These are phyloP conservation scores for Zaprionus africanus DNA, from an alignment of 1,140 invertebrate species.

Conservation along the genomic window DNA sequence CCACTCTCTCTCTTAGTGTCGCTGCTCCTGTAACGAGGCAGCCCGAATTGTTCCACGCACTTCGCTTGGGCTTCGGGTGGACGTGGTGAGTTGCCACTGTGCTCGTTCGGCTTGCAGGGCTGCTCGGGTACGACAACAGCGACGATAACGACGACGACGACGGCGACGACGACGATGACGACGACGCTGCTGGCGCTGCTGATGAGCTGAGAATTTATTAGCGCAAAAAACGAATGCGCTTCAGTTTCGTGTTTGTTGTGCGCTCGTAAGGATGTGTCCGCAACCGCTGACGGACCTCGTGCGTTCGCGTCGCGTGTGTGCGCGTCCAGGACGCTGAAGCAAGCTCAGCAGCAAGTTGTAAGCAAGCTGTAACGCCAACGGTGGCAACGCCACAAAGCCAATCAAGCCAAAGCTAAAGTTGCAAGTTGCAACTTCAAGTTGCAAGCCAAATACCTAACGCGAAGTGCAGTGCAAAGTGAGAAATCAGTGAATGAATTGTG, in stretches of 20 bases:
- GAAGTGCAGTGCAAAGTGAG: constrained; percentile 13
- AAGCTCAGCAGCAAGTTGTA: constrained; percentile 43
- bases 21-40: constrained; percentile 39
- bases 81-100: constrained; percentile 45
- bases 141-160: not conserved
- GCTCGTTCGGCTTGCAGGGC: constrained; percentile 2
- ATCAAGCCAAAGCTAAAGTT: constrained; percentile 33
- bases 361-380: constrained; percentile 32
- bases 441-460: constrained; percentile 1
- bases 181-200: constrained; percentile 9
- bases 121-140: not conserved
- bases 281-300: constrained; percentile 74
- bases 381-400: constrained; percentile 6
- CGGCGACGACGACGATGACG: not conserved
- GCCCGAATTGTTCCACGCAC: constrained; percentile 24
- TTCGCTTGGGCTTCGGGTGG: constrained; percentile 25
- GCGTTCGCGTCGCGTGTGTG: constrained; percentile 81
- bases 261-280: constrained; percentile 84
- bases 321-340: constrained; percentile 66
- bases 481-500: not conserved
- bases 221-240: constrained; percentile 71
- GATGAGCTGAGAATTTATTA: constrained; percentile 77
- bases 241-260: constrained; percentile 84
- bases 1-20: constrained; percentile 28
- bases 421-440: constrained; percentile 20